Percentiles rank a stretch among this genome's conserved stretches.
Conservation (phyloP, 2,888 invertebrate genomes). For the Conus canariensis region DNA sequence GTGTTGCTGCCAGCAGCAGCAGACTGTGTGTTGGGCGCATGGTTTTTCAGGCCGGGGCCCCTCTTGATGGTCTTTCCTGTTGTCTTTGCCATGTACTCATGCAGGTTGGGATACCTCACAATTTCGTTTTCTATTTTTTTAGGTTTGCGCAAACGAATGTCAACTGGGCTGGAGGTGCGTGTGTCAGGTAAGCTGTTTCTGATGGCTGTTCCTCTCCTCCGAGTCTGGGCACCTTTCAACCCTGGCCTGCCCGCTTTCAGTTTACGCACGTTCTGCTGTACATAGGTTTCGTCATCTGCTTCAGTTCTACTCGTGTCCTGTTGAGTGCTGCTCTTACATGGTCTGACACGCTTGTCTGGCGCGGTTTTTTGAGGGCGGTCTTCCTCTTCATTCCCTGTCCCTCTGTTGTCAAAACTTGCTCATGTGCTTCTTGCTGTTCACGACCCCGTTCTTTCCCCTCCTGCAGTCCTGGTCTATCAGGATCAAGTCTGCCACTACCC, state of each 20-base stretch:
- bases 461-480: neutral
- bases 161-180: neutral
- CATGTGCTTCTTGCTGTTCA: neutral
- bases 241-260: neutral
- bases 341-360: neutral
- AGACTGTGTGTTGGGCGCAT: neutral
- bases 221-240: neutral
- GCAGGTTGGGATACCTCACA: too few relatives aligned
- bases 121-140: too few relatives aligned
- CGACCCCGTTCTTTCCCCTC: neutral
- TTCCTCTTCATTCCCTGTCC: neutral
- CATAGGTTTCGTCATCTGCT: neutral
- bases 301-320: neutral
- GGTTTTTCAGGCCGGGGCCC: neutral
- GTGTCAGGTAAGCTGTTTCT: neutral
- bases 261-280: neutral
- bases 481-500: neutral
- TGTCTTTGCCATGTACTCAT: too few relatives aligned
- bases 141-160: too few relatives aligned
- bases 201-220: neutral
- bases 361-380: neutral
- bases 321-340: neutral
- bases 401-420: neutral
- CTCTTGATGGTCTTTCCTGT: neutral
- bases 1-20: neutral